phyloP scores from a whole-genome alignment of 2,888 invertebrate genomes.

The Entomobrya multifasciata region DNA sequence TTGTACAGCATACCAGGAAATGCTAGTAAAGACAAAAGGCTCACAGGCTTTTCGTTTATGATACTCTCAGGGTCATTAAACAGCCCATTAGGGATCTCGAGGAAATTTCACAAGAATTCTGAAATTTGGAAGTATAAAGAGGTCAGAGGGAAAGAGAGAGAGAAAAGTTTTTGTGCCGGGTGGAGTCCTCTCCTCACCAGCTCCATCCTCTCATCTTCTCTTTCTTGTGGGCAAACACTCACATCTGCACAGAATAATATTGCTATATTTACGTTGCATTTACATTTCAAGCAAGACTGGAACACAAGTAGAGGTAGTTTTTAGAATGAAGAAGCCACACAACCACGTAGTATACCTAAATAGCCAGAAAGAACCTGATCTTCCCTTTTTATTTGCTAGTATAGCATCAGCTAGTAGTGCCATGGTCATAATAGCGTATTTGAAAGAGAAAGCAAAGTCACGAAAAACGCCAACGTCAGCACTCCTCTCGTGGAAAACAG shows the following conservation, averaged over 20 bases:
- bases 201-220: slow-evolving; percentile 8
- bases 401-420: no score
- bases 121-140: slow-evolving; percentile 71
- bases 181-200: slow-evolving; percentile 41
- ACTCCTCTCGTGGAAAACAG: not conserved
- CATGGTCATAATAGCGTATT: not conserved
- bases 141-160: slow-evolving; percentile 64
- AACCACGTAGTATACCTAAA: not conserved
- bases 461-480: not conserved
- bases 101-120: slow-evolving; percentile 68
- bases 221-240: slow-evolving; percentile 40
- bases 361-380: not conserved
- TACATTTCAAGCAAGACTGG: slow-evolving; percentile 26
- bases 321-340: not conserved
- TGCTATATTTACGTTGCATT: slow-evolving; percentile 28
- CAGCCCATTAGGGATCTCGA: slow-evolving; percentile 70
- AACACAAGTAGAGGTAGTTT: not conserved
- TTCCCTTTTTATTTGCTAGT: not conserved
- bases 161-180: slow-evolving; percentile 63
- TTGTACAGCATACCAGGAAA: not conserved
- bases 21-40: slow-evolving; percentile 61
- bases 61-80: slow-evolving; percentile 72
- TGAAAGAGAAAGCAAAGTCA: slow-evolving; percentile 28
- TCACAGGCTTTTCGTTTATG: slow-evolving; percentile 65
- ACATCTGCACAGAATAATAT: slow-evolving; percentile 37